These are phyloP conservation scores for Erebia palarica DNA, from an alignment of 2,888 invertebrate species.

Conservation along the genomic window DNA sequence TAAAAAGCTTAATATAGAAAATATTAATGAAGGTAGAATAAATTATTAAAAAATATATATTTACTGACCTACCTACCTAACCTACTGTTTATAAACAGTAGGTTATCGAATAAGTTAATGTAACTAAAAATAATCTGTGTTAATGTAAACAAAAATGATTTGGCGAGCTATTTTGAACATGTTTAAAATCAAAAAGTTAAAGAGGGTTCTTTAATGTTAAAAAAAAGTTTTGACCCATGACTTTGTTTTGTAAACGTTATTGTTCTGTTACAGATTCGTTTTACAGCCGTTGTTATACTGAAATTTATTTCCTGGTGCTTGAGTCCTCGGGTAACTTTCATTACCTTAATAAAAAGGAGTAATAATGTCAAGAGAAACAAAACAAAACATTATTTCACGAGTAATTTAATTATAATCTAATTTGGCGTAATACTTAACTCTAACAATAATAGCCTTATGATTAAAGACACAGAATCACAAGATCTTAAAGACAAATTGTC, in stretches of 20 bases:
- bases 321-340: constrained; percentile 17
- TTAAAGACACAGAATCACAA: neutral
- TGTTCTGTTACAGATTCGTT: constrained; percentile 23
- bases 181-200: neutral
- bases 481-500: neutral
- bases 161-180: too few relatives aligned
- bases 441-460: neutral
- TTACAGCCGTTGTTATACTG: constrained; percentile 19
- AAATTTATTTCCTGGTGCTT: constrained; percentile 12
- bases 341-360: constrained; percentile 8
- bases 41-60: too few relatives aligned
- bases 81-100: too few relatives aligned
- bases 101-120: too few relatives aligned
- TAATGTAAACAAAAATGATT: too few relatives aligned
- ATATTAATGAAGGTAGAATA: too few relatives aligned
- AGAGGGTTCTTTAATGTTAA: neutral
- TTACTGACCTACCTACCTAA: too few relatives aligned
- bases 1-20: too few relatives aligned
- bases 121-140: too few relatives aligned
- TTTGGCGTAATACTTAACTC: constrained; percentile 6
- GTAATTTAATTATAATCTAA: constrained; percentile 9
- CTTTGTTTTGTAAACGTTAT: constrained; percentile 20
- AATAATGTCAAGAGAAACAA: constrained; percentile 4
- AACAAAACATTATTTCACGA: neutral
- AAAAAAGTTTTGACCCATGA: constrained; percentile 15